Conservation (phyloP, 2,113 vertebrate species). For the Morone saxatilis region DNA sequence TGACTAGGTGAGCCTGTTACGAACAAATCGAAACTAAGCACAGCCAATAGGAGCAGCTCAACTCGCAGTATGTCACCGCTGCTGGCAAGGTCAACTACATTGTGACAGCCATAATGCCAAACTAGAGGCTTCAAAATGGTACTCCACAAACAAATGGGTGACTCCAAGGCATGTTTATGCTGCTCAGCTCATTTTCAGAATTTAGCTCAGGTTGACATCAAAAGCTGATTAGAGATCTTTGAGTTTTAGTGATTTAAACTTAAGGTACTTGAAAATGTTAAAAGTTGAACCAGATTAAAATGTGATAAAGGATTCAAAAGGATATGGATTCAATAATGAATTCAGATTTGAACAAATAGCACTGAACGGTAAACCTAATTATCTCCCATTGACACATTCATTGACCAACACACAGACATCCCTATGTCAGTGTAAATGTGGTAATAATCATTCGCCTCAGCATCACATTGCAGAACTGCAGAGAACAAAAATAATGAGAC, state of each 20-base stretch:
- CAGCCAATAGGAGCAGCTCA: too few relatives aligned
- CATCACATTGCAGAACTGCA: conserved; percentile 14
- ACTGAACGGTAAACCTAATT: not conserved
- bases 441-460: conserved; percentile 3
- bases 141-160: too few relatives aligned
- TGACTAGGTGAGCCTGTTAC: too few relatives aligned
- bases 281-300: not conserved
- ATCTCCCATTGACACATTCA: not conserved
- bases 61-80: too few relatives aligned
- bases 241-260: not conserved
- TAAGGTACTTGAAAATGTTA: too few relatives aligned
- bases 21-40: too few relatives aligned
- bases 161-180: too few relatives aligned
- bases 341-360: not conserved
- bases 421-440: not conserved
- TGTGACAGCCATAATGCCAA: too few relatives aligned
- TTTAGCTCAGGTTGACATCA: not conserved
- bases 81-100: too few relatives aligned
- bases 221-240: not conserved
- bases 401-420: not conserved
- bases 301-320: not conserved
- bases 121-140: too few relatives aligned
- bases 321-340: not conserved
- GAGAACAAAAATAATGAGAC: conserved; percentile 41
- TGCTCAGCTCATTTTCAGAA: not conserved